These are phyloP conservation scores for Ochotona curzoniae DNA, from an alignment of 2,113 vertebrate genomes.

Conservation along the genomic window DNA sequence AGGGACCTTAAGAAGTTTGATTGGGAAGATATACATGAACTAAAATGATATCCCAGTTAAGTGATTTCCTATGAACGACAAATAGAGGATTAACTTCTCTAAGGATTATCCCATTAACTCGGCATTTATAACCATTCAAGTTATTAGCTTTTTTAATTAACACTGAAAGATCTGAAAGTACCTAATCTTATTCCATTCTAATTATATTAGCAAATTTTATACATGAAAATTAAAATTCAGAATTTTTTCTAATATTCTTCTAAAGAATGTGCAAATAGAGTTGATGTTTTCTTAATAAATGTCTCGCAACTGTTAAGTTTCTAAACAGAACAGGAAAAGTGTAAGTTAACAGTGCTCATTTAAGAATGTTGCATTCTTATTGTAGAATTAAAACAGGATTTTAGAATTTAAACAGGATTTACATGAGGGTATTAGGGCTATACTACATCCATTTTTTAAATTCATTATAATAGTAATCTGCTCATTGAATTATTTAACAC, in stretches of 20 bases:
- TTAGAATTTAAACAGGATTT: constrained; percentile 75
- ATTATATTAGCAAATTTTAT: constrained; percentile 85
- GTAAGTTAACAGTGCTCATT: constrained; percentile 77
- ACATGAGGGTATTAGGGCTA: constrained; percentile 67
- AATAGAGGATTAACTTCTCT: constrained; percentile 77
- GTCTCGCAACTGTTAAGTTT: constrained; percentile 81
- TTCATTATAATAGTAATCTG: constrained; percentile 67
- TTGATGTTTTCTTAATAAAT: constrained; percentile 83
- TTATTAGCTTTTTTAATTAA: constrained; percentile 89
- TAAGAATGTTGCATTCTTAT: constrained; percentile 78
- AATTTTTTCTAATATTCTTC: constrained; percentile 80
- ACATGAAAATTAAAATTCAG: constrained; percentile 84
- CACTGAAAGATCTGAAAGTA: constrained; percentile 82
- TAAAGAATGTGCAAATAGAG: constrained; percentile 83
- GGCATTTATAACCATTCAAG: constrained; percentile 83
- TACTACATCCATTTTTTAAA: constrained; percentile 69
- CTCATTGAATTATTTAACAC: constrained; percentile 79
- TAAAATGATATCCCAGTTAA: constrained; percentile 37
- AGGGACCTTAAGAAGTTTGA: background rate
- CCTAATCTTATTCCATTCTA: constrained; percentile 80
- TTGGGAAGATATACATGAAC: background rate
- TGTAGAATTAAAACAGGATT: constrained; percentile 70
- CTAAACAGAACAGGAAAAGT: constrained; percentile 80
- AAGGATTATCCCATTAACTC: constrained; percentile 66
- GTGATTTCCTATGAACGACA: constrained; percentile 76